A percentile compares a stretch with the other conserved stretches of the same genome.
Evolutionary conservation across 2,888 invertebrate genomes (phyloP).

Genomic region (Cerceris ruficornis): DNA sequence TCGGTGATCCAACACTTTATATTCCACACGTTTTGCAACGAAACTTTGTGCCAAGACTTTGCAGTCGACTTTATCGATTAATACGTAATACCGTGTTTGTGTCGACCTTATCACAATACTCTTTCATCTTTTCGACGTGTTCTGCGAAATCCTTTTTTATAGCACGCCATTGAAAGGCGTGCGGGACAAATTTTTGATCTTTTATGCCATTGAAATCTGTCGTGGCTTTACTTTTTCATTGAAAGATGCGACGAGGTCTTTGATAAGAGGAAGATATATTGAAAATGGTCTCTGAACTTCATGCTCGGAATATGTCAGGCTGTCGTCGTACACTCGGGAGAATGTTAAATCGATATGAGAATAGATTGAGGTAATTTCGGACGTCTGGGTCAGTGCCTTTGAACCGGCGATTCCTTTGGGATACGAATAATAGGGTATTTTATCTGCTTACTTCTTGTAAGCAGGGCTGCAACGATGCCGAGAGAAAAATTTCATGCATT

Average conservation of each 20-base stretch:
- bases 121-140: too few relatives aligned
- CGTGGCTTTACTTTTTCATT: conserved; percentile 1
- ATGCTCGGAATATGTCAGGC: conserved; percentile 50
- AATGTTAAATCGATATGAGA: conserved; percentile 56
- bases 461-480: neutral
- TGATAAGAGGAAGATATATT: conserved; percentile 45
- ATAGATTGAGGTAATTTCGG: conserved; percentile 49
- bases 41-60: too few relatives aligned
- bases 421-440: conserved; percentile 23
- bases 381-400: conserved; percentile 48
- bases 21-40: too few relatives aligned
- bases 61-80: too few relatives aligned
- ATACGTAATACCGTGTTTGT: too few relatives aligned
- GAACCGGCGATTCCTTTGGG: conserved; percentile 25
- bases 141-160: too few relatives aligned
- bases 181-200: neutral
- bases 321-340: conserved; percentile 33
- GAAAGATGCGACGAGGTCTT: conserved; percentile 7
- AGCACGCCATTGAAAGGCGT: too few relatives aligned
- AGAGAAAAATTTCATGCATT: conserved; percentile 11
- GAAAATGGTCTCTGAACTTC: conserved; percentile 46
- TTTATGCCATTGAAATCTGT: neutral
- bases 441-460: conserved; percentile 2
- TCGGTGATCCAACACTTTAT: too few relatives aligned
- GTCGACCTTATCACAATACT: too few relatives aligned